Evolutionary conservation across 2,113 vertebrate genomes (phyloP), one percentile per base, ranked within the genome.

Genomic region (Psettodes erumei): DNA sequence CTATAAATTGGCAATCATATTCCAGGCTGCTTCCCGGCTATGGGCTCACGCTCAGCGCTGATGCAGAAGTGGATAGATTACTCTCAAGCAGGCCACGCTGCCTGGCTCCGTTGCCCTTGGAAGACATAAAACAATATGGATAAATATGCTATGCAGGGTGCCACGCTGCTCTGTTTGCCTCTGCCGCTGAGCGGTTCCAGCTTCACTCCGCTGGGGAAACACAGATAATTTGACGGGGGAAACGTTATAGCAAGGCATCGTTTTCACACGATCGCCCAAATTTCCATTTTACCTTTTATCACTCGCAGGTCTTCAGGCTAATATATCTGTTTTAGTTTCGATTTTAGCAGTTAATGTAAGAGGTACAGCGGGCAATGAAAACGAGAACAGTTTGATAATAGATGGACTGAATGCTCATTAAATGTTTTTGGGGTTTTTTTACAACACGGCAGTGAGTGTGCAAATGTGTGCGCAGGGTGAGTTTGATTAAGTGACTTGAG

Each of bases 111-210:
- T 54, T 13, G 67, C 71, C 55, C 70, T 82, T 80, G 69, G 47
- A 85, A 79, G 83, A 74, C 80, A 78, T 85, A 68, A 90, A 87
- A 82, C 61, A 79, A 84, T 82, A 82, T 58, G 74, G 76, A 72
- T 83, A 79, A 79, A 86, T 82, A 78, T 28, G 70, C 51, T 38
- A 16, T 45, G 40, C 42, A 35, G 62, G 60, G 28, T 65, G 50
- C 68, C 51, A 77, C 43, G 79, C 61, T 72, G 72, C 48, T 73
- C 15, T 69, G 60, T 61, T 79, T 78, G 38, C 60, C 30, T 40
- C 38, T 37, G 56, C 21, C 50, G 45, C 62, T 37, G 72, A 79
- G 47, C n/a, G 66, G 68, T 42, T 85, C 32, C 38, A 47, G 43
- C 61, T 69, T 79, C 42, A 70, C 78, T 85, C 53, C 37, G 30